Evolutionary conservation across 1,140 invertebrate genomes (phyloP), one percentile per base, ranked within the genome.

Genomic region (Andrena cerasifolii): DNA sequence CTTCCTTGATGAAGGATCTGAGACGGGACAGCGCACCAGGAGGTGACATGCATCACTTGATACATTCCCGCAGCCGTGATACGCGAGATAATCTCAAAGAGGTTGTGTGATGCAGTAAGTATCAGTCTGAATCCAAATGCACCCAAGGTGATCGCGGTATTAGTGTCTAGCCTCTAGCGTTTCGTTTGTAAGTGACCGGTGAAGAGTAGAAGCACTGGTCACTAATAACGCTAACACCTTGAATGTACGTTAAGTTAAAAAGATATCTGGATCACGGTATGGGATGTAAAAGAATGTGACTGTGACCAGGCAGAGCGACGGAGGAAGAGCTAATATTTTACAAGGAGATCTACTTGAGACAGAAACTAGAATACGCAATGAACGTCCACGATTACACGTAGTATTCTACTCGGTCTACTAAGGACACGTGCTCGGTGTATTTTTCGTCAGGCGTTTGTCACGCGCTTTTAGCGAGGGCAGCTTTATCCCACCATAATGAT

Each of bases 81-180:
- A 89, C 87, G 59, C 91, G 91, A 14, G 91, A 92, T 49, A 91
- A 83, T 80, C 86, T 92, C 4, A 92, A 92, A 54, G 90, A 93
- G 80, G 81, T 86, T 36, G 89, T 92, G 86, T 92, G 90, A 92
- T 90, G 79, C 59, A 71, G 76, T 83, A 72, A 88, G 61, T 82
- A 68, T 28, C n/a, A n/a, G n/a, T n/a, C 45, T 54, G 36, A 26
- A 73, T 21, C 16, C 21, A 16, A 47, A 1, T 43, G 49, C 26
- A 16, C 28, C 24, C 16, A 14, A 8, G 1, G 14, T 31, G 26
- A 26, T 3, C 28, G 36, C 28, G 21, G 24, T 21, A 26, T 24
- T 40, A 10, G 36, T 40, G 10, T n/a, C n/a, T n/a, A n/a, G n/a
- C n/a, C 36, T 40, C 36, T n/a, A 40, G 36, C 10, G 36, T 40